Percentiles rank a stretch among this genome's conserved stretches.
phyloP scores from a whole-genome alignment of 2,888 invertebrate genomes.

The Oxytorus armatus region DNA sequence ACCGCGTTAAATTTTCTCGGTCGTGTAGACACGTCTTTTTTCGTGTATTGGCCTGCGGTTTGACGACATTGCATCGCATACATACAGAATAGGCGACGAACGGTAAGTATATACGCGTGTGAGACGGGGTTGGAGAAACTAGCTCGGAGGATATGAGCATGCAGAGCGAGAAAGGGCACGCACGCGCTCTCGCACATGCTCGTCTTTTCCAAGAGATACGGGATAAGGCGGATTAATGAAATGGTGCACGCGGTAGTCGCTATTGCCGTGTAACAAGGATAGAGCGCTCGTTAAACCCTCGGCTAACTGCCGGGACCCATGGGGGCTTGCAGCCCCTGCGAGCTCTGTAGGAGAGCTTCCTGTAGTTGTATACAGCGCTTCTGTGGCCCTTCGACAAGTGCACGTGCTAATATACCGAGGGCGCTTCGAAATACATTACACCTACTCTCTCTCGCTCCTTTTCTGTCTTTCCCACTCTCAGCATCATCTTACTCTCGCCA shows the following conservation, averaged over 20 bases:
- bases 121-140: neutral
- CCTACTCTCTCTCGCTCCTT: neutral
- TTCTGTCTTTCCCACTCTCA: slow-evolving; percentile 9
- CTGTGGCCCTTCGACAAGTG: slow-evolving; percentile 49
- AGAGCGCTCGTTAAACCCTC: slow-evolving; percentile 66
- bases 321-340: slow-evolving; percentile 32
- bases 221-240: slow-evolving; percentile 69
- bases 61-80: slow-evolving; percentile 4
- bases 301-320: slow-evolving; percentile 38
- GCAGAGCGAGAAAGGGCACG: slow-evolving; percentile 8
- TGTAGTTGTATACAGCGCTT: slow-evolving; percentile 16
- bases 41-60: slow-evolving; percentile 3
- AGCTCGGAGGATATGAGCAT: slow-evolving; percentile 3
- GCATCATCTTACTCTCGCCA: neutral
- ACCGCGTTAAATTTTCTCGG: slow-evolving; percentile 24
- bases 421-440: slow-evolving; percentile 37
- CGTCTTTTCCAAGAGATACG: slow-evolving; percentile 60
- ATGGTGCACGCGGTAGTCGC: slow-evolving; percentile 65
- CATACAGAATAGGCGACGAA: neutral
- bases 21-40: neutral
- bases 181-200: slow-evolving; percentile 36
- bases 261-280: slow-evolving; percentile 58
- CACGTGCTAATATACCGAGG: slow-evolving; percentile 44
- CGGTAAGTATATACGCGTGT: neutral
- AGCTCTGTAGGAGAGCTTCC: slow-evolving; percentile 28